phyloP scores from a whole-genome alignment of 2,888 invertebrate genomes.

The Creontiades dilutus region DNA sequence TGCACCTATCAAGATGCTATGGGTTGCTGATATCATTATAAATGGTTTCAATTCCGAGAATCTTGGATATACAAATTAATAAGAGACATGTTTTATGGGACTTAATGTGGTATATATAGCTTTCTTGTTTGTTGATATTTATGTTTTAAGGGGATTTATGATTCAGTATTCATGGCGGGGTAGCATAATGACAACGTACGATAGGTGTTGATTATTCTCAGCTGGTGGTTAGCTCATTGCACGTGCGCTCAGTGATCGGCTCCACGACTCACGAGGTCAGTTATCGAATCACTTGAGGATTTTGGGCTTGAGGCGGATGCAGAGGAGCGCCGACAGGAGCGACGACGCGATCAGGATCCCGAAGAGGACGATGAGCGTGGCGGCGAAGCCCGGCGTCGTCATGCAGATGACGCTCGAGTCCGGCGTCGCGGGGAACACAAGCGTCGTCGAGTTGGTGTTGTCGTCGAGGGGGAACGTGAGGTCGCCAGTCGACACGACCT shows the following conservation, averaged over 20 bases:
- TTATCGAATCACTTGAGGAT: constrained; percentile 50
- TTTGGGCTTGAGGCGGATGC: constrained; percentile 83
- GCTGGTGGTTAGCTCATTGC: not conserved
- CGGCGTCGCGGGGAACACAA: constrained; percentile 83
- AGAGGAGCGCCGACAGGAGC: constrained; percentile 90
- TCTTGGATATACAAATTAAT: too few relatives aligned
- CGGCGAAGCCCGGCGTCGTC: constrained; percentile 96
- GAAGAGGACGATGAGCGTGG: constrained; percentile 89
- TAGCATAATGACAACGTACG: too few relatives aligned
- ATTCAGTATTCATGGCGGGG: too few relatives aligned
- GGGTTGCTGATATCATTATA: too few relatives aligned
- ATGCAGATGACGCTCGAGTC: constrained; percentile 88
- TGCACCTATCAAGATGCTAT: too few relatives aligned
- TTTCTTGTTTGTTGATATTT: too few relatives aligned
- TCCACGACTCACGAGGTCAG: not conserved
- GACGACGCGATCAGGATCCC: constrained; percentile 91
- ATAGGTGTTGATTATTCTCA: too few relatives aligned
- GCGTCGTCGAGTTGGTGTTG: constrained; percentile 83
- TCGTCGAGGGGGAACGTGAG: constrained; percentile 89
- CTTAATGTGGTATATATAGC: too few relatives aligned
- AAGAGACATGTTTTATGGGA: too few relatives aligned
- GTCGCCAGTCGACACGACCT: constrained; percentile 95
- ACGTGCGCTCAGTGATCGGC: too few relatives aligned
- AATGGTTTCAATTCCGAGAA: too few relatives aligned
- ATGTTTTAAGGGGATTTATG: too few relatives aligned